Evolutionary conservation across 2,797 vertebrate genomes (phyloP).

Genomic region (Gymnoscopelus microlampas): DNA sequence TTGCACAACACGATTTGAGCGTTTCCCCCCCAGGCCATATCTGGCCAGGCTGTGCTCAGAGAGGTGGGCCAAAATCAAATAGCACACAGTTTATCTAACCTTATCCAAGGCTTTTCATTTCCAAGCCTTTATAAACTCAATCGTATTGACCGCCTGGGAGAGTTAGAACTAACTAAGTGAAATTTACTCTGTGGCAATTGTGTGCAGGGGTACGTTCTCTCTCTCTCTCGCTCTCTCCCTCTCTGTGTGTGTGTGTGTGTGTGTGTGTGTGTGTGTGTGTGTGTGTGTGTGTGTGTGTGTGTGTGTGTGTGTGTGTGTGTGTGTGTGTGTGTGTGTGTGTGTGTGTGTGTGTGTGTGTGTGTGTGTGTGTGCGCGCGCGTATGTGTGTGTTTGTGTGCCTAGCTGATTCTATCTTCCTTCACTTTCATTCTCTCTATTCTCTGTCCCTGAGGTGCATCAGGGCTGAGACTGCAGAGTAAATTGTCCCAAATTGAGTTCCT

Average conservation of each 20-base stretch:
- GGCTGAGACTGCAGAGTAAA: constrained; percentile 96
- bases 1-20: constrained; percentile 54
- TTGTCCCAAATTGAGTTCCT: constrained; percentile 99
- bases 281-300: constrained; percentile 12
- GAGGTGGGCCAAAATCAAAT: constrained; percentile 78
- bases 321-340: constrained; percentile 13
- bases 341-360: constrained; percentile 12
- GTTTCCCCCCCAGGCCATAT: constrained; percentile 64
- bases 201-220: constrained; percentile 71
- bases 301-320: constrained; percentile 35
- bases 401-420: constrained; percentile 98
- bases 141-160: constrained; percentile 93
- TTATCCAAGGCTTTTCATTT: constrained; percentile 94
- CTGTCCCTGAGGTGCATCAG: constrained; percentile 91
- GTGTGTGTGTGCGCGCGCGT: constrained; percentile 19
- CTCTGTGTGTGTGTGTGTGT: neutral
- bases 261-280: neutral
- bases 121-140: constrained; percentile 96
- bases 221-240: too few species aligned
- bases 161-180: constrained; percentile 96
- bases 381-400: constrained; percentile 66
- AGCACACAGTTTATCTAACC: constrained; percentile 92
- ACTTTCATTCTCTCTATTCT: constrained; percentile 98
- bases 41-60: constrained; percentile 64
- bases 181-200: constrained; percentile 95